These are phyloP conservation scores for Cryptomyrus ogoouensis DNA, from an alignment of 2,113 vertebrate genomes.

Conservation along the genomic window DNA sequence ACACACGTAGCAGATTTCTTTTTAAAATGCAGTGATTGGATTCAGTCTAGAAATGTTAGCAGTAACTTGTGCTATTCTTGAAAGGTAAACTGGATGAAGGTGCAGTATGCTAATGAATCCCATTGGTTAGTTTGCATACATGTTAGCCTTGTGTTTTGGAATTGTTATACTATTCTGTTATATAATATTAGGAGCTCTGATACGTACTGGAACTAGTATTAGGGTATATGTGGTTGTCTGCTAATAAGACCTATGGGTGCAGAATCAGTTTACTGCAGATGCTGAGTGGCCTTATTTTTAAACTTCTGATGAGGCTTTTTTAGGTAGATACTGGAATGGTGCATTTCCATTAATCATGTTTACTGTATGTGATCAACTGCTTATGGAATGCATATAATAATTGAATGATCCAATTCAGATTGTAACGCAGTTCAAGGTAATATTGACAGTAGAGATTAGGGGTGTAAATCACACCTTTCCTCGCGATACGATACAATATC, in stretches of 20 bases:
- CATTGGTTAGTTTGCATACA: background rate
- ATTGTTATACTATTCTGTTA: background rate
- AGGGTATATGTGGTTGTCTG: background rate
- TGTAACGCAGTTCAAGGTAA: background rate
- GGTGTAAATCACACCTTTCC: no score
- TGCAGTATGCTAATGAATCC: background rate
- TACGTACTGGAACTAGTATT: background rate
- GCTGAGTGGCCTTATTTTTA: background rate
- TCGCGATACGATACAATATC: no score
- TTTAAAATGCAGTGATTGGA: background rate
- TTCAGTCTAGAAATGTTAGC: background rate
- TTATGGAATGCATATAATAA: background rate
- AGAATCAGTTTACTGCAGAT: background rate
- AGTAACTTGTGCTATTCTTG: background rate
- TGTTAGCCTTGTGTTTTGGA: background rate
- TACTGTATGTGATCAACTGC: background rate
- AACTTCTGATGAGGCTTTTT: background rate
- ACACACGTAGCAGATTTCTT: background rate
- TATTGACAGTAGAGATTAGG: background rate
- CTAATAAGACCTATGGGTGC: background rate
- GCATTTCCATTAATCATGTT: background rate
- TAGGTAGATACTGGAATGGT: background rate
- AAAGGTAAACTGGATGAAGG: background rate
- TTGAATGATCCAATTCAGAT: background rate
- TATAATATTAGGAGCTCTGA: background rate